A percentile compares a stretch with the other conserved stretches of the same genome.
Conservation (phyloP, 2,113 vertebrate species). For the Cygnus buccinator region DNA sequence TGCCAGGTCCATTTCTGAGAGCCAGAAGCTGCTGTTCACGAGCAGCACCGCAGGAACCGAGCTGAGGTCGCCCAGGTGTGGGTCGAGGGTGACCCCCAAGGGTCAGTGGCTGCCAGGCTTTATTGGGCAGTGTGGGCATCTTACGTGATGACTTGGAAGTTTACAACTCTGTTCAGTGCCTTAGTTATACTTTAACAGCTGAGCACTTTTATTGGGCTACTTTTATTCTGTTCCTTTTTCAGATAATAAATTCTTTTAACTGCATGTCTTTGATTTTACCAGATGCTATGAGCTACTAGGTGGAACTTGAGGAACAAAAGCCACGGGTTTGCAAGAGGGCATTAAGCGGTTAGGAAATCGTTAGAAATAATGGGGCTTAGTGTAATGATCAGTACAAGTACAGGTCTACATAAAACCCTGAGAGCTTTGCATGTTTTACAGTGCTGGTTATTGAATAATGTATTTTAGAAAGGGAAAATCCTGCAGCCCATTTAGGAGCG, state of each 20-base stretch:
- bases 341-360: rapidly evolving
- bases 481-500: neutral
- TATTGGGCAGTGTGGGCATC: rapidly evolving
- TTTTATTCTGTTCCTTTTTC: neutral
- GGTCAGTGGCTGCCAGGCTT: neutral
- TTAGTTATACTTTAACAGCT: neutral
- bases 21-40: neutral
- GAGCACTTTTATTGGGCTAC: neutral
- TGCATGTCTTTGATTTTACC: neutral
- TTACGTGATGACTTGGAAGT: neutral
- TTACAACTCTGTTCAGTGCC: slow-evolving; percentile 51
- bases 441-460: rapidly evolving
- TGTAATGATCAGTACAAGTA: rapidly evolving
- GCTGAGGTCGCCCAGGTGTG: rapidly evolving
- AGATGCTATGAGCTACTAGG: rapidly evolving
- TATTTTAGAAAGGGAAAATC: rapidly evolving
- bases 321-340: neutral
- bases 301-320: rapidly evolving
- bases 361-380: rapidly evolving
- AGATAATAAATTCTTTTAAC: neutral
- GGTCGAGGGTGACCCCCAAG: rapidly evolving
- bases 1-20: rapidly evolving
- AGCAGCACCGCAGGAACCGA: rapidly evolving
- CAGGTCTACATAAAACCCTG: rapidly evolving
- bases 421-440: rapidly evolving